Percentiles rank a stretch among this genome's conserved stretches.
These are phyloP conservation scores for Hydropsyche betteni DNA, from an alignment of 2,888 invertebrate genomes.

Conservation along the genomic window DNA sequence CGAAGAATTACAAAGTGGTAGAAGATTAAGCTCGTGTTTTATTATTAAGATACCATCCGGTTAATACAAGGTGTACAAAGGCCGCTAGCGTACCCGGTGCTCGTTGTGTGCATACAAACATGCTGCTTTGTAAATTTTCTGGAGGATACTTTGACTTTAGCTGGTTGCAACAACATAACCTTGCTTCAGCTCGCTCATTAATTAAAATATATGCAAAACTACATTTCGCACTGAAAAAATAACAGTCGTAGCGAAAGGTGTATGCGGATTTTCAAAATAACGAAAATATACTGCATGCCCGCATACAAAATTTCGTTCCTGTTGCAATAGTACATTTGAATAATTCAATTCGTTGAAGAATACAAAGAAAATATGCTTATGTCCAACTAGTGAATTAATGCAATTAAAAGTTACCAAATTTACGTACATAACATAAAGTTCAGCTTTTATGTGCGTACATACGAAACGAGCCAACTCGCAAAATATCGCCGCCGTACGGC, in stretches of 20 bases:
- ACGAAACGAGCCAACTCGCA: too few species aligned
- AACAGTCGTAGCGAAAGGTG: too few species aligned
- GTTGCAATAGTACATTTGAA: too few species aligned
- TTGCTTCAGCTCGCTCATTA: conserved; percentile 7
- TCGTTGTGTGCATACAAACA: conserved; percentile 9
- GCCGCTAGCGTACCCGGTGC: background rate
- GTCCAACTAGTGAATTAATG: background rate
- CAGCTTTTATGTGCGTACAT: too few species aligned
- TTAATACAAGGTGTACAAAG: conserved; percentile 12
- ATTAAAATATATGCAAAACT: conserved; percentile 2
- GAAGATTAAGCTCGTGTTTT: too few species aligned
- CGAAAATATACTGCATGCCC: too few species aligned
- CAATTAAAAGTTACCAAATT: conserved; percentile 11
- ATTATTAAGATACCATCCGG: background rate
- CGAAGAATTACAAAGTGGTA: too few species aligned
- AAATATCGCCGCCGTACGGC: too few species aligned
- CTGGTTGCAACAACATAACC: background rate
- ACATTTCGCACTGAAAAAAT: conserved; percentile 19
- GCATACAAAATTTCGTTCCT: too few species aligned
- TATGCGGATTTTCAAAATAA: too few species aligned
- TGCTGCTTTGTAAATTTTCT: conserved; percentile 11
- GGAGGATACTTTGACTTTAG: background rate
- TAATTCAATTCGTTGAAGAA: too few species aligned
- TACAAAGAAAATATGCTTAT: too few species aligned
- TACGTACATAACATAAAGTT: background rate